Evolutionary conservation across 2,888 invertebrate species (phyloP).

Genomic region (Thereva nobilitata): DNA sequence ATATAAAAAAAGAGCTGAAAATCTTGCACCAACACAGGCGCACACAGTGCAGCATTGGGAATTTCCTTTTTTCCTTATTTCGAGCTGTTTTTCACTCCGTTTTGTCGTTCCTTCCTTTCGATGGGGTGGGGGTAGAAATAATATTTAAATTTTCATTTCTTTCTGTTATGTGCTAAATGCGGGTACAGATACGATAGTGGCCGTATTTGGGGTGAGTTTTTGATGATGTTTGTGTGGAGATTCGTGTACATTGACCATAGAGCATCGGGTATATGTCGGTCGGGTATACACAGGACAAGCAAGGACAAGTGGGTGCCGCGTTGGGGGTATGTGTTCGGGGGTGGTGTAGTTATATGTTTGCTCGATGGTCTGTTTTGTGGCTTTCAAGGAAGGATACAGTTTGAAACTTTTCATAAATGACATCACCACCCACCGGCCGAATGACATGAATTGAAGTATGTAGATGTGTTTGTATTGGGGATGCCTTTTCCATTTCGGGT

Average conservation of each 20-base stretch:
- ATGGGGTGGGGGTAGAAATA: constrained; percentile 7
- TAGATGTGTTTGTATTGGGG: constrained; percentile 6
- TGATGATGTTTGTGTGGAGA: constrained; percentile 10
- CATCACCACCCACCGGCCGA: constrained; percentile 19
- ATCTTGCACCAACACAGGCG: constrained; percentile 14
- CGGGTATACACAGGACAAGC: not conserved
- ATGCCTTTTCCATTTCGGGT: constrained; percentile 8
- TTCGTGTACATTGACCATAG: constrained; percentile 6
- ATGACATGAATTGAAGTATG: constrained; percentile 12
- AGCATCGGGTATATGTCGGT: not conserved
- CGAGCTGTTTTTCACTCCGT: constrained; percentile 27
- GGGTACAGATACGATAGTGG: not conserved
- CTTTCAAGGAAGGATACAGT: constrained; percentile 30
- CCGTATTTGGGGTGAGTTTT: constrained; percentile 1
- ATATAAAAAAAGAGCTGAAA: constrained; percentile 1
- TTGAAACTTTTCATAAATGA: constrained; percentile 34
- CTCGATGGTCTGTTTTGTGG: constrained; percentile 26
- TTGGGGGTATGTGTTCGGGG: not conserved
- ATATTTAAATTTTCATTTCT: constrained; percentile 30
- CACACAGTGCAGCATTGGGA: constrained; percentile 18
- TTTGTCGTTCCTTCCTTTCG: constrained; percentile 20
- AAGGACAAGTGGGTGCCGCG: constrained; percentile 3
- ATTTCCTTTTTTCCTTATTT: constrained; percentile 25
- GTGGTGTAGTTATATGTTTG: constrained; percentile 13
- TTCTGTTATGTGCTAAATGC: constrained; percentile 17